A percentile compares a stretch with the other conserved stretches of the same genome.
Conservation (phyloP, 2,888 invertebrate species). For the Poecilus cupreus region DNA sequence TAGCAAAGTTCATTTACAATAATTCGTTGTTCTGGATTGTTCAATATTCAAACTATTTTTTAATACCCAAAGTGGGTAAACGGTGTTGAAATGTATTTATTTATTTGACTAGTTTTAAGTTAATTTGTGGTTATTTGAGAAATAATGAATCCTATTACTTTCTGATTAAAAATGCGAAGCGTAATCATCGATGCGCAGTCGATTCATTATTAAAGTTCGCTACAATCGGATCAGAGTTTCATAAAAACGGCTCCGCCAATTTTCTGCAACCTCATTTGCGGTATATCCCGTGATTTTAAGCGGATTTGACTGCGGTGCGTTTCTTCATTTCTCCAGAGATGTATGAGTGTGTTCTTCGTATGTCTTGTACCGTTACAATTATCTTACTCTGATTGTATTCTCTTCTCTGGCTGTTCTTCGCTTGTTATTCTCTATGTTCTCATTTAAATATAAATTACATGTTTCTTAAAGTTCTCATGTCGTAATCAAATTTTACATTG, state of each 20-base stretch:
- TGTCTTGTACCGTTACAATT: neutral
- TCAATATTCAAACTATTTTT: too few species aligned
- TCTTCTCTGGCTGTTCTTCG: neutral
- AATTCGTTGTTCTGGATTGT: too few species aligned
- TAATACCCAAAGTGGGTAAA: too few species aligned
- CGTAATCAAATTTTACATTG: slow-evolving; percentile 28
- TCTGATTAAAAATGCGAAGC: neutral
- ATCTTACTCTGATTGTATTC: neutral
- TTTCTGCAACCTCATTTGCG: slow-evolving; percentile 25
- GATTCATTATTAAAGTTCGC: slow-evolving; percentile 35
- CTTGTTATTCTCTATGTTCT: slow-evolving; percentile 26
- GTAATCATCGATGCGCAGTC: neutral
- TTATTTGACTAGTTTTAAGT: too few species aligned
- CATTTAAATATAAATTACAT: slow-evolving; percentile 41
- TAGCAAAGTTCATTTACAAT: too few species aligned
- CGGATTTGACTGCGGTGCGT: slow-evolving; percentile 16
- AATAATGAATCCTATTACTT: too few species aligned
- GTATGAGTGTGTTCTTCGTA: neutral
- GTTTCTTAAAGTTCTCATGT: slow-evolving; percentile 10
- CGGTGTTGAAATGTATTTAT: too few species aligned
- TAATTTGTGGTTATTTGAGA: too few species aligned
- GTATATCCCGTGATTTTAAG: slow-evolving; percentile 20
- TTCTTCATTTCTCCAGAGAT: slow-evolving; percentile 17
- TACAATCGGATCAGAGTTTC: slow-evolving; percentile 35
- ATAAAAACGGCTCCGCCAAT: slow-evolving; percentile 21